Base-by-base conservation (phyloP, 2,888 invertebrate species). In the Acleris literana region DNA sequence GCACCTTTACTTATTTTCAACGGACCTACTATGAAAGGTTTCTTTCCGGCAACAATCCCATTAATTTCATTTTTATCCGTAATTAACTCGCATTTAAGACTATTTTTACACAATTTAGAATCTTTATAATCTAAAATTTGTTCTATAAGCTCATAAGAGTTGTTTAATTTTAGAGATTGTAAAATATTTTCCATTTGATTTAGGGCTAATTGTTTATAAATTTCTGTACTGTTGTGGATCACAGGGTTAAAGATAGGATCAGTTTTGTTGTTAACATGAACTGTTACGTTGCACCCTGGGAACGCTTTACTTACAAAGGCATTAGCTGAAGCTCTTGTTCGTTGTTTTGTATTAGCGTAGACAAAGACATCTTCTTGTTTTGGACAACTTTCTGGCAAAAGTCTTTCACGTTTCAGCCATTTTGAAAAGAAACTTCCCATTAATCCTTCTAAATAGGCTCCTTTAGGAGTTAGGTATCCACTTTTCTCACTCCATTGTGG, bases 1-100 rank as follows among this genome's bases (percentile, higher is more conserved):
- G 79, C 88, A 0, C 85, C 85, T 61, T 90, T 90, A 5, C 84
- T 77, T 5, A 88, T 79, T 74, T 90, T 88, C n/a, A 92, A 72
- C 0, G 90, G 90, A 1, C 92, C 92, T 16, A 71, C 72, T 4
- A 90, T 46, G 63, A 79, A 78, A 0, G 91, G 90, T 71, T 88
- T 90, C 0, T 72, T 70, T 0, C 85, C 87, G 7, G 73, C 64
- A 16, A 67, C 71, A 1, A 88, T 17, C 5, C 51, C 75, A 46
- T 71, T 74, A 1, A 84, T 74, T 59, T 71, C 77, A 70, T 88
- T 90, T n/a, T 69, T 70, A 60, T 85, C 86, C 0, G 64, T 73
- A 1, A 69, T 64, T 39, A 92, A 79, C 74, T 89, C 75, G 74
- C 92, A 92, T 67, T 82, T 72, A 0, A 79, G 72, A 18, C 84